These are phyloP conservation scores for Alcis repandata DNA, from an alignment of 2,888 invertebrate genomes.

Conservation along the genomic window DNA sequence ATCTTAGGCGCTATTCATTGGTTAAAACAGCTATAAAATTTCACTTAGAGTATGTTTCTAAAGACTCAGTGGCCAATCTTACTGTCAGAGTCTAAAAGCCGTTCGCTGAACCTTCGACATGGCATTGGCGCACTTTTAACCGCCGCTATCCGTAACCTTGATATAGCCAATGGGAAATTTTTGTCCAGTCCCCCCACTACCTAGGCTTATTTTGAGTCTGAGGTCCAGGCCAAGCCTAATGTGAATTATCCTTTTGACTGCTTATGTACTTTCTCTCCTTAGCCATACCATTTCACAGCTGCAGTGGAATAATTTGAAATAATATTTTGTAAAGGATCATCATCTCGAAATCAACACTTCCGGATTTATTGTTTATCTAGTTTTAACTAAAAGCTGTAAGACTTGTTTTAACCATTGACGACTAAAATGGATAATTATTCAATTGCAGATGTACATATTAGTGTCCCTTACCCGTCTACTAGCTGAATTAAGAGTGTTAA, in stretches of 20 bases:
- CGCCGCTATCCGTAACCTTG: too few species aligned
- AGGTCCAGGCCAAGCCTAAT: conserved; percentile 6
- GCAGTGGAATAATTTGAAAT: conserved; percentile 83
- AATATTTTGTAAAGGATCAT: conserved; percentile 71
- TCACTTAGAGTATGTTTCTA: too few species aligned
- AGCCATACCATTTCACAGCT: conserved; percentile 80
- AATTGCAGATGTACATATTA: conserved; percentile 78
- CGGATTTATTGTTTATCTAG: conserved; percentile 75
- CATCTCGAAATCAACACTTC: conserved; percentile 68
- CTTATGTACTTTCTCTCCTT: conserved; percentile 79
- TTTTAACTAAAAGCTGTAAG: conserved; percentile 77
- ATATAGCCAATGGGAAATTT: too few species aligned
- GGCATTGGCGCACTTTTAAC: too few species aligned
- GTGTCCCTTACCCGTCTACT: conserved; percentile 70
- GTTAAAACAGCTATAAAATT: too few species aligned
- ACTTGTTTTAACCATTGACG: conserved; percentile 87
- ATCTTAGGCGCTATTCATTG: too few species aligned
- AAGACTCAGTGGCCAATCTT: too few species aligned
- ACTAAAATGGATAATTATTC: conserved; percentile 83
- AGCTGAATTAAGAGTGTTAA: conserved; percentile 70
- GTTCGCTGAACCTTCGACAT: too few species aligned
- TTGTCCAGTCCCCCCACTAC: too few species aligned
- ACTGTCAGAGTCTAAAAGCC: too few species aligned
- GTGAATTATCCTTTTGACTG: conserved; percentile 56
- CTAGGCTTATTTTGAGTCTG: neutral